A percentile compares a stretch with the other conserved stretches of the same genome.
Evolutionary conservation across 1,140 invertebrate genomes (phyloP).

Genomic region (Sogatella furcifera): DNA sequence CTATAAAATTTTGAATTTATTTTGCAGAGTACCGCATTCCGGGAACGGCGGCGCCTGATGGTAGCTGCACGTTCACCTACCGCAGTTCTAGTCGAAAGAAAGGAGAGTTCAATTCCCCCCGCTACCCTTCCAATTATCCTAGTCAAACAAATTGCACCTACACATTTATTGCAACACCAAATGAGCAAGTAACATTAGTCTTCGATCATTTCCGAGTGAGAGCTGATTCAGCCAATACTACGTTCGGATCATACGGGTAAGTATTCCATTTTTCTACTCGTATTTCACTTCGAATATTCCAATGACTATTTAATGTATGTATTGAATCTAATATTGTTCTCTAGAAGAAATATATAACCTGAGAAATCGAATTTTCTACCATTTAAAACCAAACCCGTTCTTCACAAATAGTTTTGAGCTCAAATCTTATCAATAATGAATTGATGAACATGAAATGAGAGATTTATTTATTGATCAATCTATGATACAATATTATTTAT

Average conservation of each 20-base stretch:
- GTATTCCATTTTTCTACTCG: conserved; percentile 15
- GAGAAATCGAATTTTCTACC: no score
- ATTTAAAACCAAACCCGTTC: no score
- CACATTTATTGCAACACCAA: conserved; percentile 68
- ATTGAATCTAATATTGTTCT: neutral
- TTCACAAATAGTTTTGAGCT: no score
- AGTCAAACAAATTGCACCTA: conserved; percentile 88
- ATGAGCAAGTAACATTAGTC: conserved; percentile 84
- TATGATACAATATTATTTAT: no score
- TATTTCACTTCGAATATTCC: no score
- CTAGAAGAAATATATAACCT: neutral
- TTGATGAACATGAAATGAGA: no score
- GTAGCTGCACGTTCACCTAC: conserved; percentile 85
- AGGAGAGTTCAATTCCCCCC: conserved; percentile 89
- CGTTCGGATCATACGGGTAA: conserved; percentile 45
- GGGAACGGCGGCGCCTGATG: conserved; percentile 84
- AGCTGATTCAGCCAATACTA: conserved; percentile 46
- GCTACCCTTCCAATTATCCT: conserved; percentile 92
- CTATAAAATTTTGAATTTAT: neutral
- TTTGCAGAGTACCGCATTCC: conserved; percentile 78
- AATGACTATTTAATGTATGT: no score
- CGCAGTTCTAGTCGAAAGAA: conserved; percentile 70
- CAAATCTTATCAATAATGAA: no score
- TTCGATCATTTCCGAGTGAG: conserved; percentile 88
- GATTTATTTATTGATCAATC: no score